phyloP scores from a whole-genome alignment of 2,797 vertebrate species.

The Cetoscarus ocellatus region DNA sequence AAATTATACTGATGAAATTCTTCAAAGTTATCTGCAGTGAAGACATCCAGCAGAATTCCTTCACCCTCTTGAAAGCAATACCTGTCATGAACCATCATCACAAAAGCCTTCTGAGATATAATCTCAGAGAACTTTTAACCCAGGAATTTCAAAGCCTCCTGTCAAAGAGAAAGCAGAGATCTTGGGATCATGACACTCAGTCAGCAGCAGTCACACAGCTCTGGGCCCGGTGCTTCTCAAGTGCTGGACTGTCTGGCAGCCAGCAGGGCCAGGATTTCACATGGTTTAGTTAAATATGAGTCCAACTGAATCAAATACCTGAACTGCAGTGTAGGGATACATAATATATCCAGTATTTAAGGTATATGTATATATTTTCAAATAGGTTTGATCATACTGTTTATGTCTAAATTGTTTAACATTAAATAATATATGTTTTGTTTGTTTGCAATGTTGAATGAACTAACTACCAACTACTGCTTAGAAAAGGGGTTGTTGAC shows the following conservation, averaged over 20 bases:
- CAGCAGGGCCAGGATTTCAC: constrained; percentile 72
- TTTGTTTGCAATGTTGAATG: too few relatives aligned
- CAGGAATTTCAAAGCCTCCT: constrained; percentile 85
- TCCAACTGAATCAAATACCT: constrained; percentile 58
- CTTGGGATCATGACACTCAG: constrained; percentile 85
- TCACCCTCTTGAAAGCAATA: constrained; percentile 75
- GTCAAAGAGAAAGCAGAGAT: constrained; percentile 85
- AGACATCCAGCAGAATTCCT: constrained; percentile 70
- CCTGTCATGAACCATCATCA: constrained; percentile 85
- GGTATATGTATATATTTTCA: too few relatives aligned
- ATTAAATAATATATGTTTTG: too few relatives aligned
- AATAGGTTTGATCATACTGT: too few relatives aligned
- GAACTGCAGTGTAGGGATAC: constrained; percentile 15
- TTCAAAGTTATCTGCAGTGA: constrained; percentile 41
- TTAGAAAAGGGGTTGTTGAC: too few relatives aligned
- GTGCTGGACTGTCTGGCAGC: constrained; percentile 79
- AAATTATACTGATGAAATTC: constrained; percentile 24
- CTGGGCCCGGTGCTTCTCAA: constrained; percentile 80
- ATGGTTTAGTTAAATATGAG: constrained; percentile 61
- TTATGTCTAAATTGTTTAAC: too few relatives aligned
- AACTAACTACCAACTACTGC: too few relatives aligned
- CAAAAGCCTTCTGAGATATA: constrained; percentile 85
- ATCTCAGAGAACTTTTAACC: constrained; percentile 87
- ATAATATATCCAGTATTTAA: too few relatives aligned
- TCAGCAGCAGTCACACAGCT: constrained; percentile 85